Percentiles rank a stretch among this genome's conserved stretches.
phyloP scores from a whole-genome alignment of 2,113 vertebrate genomes.

The Bucco capensis region DNA sequence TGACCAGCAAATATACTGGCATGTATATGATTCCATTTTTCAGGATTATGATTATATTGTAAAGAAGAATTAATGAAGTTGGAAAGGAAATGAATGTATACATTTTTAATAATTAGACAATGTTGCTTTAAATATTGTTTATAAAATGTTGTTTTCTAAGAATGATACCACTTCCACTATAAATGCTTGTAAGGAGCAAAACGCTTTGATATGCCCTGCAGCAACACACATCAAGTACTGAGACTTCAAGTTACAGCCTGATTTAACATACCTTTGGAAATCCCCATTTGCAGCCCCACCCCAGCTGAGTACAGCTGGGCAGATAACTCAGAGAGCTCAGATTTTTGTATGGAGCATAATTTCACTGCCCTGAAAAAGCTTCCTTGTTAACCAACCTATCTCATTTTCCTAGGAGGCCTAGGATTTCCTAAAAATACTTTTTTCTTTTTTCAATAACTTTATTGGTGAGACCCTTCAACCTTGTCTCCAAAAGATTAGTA shows the following conservation, averaged over 20 bases:
- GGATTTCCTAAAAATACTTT: background rate
- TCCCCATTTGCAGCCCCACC: conserved; percentile 22
- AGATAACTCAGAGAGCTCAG: background rate
- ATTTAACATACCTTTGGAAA: conserved; percentile 27
- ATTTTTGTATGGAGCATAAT: background rate
- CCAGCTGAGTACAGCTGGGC: conserved; percentile 68
- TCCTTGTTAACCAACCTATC: background rate
- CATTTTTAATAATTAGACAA: background rate
- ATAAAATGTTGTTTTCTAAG: conserved; percentile 3
- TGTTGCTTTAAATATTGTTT: background rate
- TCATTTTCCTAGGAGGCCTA: conserved; percentile 9
- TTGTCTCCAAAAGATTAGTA: conserved; percentile 30
- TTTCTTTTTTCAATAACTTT: background rate
- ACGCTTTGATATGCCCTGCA: background rate
- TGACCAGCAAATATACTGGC: background rate
- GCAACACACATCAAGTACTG: background rate
- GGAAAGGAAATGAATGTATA: background rate
- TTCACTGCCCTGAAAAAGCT: background rate
- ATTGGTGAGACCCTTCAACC: conserved; percentile 16
- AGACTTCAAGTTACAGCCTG: conserved; percentile 24
- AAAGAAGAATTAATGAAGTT: background rate
- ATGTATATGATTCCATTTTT: background rate
- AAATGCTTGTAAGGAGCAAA: background rate
- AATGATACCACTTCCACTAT: background rate
- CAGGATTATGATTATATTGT: background rate